phyloP scores from a whole-genome alignment of 2,113 vertebrate species.

The Caranx ignobilis region DNA sequence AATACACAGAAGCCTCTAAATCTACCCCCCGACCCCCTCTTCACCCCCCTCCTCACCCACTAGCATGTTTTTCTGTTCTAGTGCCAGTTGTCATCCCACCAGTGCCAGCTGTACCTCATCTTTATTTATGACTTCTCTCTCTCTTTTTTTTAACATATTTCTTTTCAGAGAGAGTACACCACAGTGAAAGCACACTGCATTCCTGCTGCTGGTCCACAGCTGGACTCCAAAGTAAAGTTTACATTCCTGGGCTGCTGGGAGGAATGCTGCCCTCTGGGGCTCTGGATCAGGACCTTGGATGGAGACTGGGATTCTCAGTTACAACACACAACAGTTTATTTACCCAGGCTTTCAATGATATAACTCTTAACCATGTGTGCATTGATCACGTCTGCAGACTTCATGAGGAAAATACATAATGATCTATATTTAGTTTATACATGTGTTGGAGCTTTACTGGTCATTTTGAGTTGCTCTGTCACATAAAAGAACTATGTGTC shows the following conservation, averaged over 20 bases:
- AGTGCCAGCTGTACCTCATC: constrained; percentile 74
- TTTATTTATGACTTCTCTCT: constrained; percentile 77
- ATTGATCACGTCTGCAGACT: neutral
- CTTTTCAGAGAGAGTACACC: constrained; percentile 59
- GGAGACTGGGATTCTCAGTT: constrained; percentile 27
- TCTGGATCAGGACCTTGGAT: constrained; percentile 29
- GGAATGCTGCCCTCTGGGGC: constrained; percentile 67
- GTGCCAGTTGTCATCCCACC: constrained; percentile 67
- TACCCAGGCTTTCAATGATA: neutral
- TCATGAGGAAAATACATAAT: neutral
- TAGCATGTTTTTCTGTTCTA: constrained; percentile 63
- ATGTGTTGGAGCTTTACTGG: neutral
- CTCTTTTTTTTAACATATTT: constrained; percentile 63
- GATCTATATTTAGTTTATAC: neutral
- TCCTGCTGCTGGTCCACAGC: constrained; percentile 61
- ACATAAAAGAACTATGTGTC: neutral
- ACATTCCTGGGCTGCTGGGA: constrained; percentile 73
- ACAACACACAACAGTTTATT: neutral
- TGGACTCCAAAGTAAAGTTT: constrained; percentile 80
- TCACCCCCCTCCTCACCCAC: neutral
- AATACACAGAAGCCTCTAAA: constrained; percentile 63
- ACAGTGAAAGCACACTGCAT: constrained; percentile 69
- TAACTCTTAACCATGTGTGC: neutral
- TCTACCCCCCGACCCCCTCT: constrained; percentile 14
- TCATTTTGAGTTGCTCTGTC: neutral